These are phyloP conservation scores for Drosophila lacertosa DNA, from an alignment of 1,140 invertebrate genomes.

Conservation along the genomic window DNA sequence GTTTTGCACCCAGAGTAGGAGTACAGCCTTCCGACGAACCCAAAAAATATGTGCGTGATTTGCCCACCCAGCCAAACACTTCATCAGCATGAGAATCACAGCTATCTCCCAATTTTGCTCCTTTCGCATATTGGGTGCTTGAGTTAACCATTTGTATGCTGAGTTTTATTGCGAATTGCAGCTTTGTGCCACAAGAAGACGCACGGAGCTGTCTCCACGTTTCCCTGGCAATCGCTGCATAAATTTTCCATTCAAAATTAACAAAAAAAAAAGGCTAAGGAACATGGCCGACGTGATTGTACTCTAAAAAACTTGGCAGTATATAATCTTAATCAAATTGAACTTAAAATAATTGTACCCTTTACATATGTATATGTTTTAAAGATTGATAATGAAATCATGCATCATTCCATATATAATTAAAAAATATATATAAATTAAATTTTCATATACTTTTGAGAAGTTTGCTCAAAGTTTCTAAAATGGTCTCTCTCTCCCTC, in stretches of 20 bases:
- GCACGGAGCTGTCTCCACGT: slow-evolving; percentile 11
- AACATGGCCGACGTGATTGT: background rate
- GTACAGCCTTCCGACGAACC: background rate
- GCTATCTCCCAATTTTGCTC: background rate
- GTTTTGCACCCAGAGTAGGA: slow-evolving; percentile 2
- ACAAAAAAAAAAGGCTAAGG: background rate
- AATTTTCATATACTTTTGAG: no score
- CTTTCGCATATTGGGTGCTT: slow-evolving; percentile 8
- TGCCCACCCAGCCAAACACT: slow-evolving; percentile 3
- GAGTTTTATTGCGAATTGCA: slow-evolving; percentile 39
- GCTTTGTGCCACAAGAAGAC: slow-evolving; percentile 5
- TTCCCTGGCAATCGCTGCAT: slow-evolving; percentile 17
- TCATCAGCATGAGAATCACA: slow-evolving; percentile 15
- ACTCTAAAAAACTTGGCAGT: no score
- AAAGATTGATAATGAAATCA: no score
- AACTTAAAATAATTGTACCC: no score
- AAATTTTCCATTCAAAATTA: slow-evolving; percentile 21
- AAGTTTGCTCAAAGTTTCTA: no score
- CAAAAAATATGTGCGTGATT: slow-evolving; percentile 5
- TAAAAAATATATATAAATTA: no score
- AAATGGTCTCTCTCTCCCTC: no score
- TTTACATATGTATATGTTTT: no score
- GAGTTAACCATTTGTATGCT: slow-evolving; percentile 29
- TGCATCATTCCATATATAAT: no score
- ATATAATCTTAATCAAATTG: no score